Percentiles rank a stretch among this genome's conserved stretches.
These are phyloP conservation scores for Chlorospingus flavigularis DNA, from an alignment of 2,797 vertebrate species.

Conservation along the genomic window DNA sequence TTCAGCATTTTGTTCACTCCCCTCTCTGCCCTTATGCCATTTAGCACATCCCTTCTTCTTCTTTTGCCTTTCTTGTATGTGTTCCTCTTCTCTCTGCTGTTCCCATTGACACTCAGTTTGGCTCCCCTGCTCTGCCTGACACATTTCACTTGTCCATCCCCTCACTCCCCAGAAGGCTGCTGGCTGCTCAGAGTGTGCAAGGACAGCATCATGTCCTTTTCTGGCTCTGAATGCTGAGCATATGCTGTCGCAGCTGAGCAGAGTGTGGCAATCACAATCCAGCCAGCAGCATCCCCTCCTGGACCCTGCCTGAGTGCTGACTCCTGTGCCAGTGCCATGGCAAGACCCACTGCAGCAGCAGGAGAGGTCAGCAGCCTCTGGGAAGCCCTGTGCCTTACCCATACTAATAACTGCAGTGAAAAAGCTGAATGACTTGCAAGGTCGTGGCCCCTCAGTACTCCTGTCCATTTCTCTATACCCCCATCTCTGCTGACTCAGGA, in stretches of 20 bases:
- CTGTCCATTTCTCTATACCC: not conserved
- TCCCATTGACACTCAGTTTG: accelerated
- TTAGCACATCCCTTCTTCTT: not conserved
- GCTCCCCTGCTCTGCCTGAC: not conserved
- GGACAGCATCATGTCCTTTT: not conserved
- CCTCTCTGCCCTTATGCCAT: not conserved
- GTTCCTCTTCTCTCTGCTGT: not conserved
- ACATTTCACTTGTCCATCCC: not conserved
- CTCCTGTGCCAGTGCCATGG: not conserved
- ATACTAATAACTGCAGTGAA: not conserved
- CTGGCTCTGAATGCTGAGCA: not conserved
- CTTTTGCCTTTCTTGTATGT: not conserved
- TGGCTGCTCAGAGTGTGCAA: not conserved
- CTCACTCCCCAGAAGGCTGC: not conserved
- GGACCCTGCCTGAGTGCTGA: not conserved
- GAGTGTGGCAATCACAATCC: not conserved
- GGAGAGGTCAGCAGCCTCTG: not conserved
- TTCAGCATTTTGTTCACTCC: not conserved
- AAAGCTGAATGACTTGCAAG: not conserved
- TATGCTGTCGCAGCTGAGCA: constrained; percentile 13
- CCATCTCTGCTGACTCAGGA: not conserved
- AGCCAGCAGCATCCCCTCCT: not conserved
- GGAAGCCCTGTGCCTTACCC: not conserved
- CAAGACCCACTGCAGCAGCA: not conserved
- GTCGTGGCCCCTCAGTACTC: not conserved